These are phyloP conservation scores for Heliconius hewitsoni DNA, from an alignment of 1,140 invertebrate species.

Conservation along the genomic window DNA sequence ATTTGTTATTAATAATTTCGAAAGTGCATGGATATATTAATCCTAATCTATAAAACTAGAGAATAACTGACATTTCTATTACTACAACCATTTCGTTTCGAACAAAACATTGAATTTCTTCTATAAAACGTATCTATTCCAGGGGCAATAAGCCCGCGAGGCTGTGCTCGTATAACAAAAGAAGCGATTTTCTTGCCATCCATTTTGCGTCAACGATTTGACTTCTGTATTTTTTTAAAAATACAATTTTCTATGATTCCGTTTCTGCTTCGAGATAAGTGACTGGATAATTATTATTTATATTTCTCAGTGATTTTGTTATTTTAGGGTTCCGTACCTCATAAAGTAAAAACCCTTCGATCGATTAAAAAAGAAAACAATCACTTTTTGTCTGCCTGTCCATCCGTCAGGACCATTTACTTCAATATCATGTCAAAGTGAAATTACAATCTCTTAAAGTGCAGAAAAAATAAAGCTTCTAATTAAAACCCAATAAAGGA, in stretches of 20 bases:
- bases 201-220: constrained; percentile 6
- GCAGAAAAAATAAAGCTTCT: too few species aligned
- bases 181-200: constrained; percentile 12
- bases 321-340: neutral
- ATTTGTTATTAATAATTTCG: neutral
- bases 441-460: too few species aligned
- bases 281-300: neutral
- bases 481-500: too few species aligned
- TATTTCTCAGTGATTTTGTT: neutral
- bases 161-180: constrained; percentile 8
- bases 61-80: neutral
- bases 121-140: constrained; percentile 4
- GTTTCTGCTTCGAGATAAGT: neutral
- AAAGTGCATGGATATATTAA: neutral
- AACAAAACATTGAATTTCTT: constrained; percentile 2
- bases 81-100: neutral
- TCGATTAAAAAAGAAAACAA: too few species aligned
- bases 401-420: too few species aligned
- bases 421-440: too few species aligned
- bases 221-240: neutral
- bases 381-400: too few species aligned
- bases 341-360: too few species aligned
- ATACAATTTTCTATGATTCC: neutral
- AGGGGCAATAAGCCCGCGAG: constrained; percentile 13
- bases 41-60: neutral